Evolutionary conservation across 2,888 invertebrate species (phyloP).

Genomic region (Mimachlamys varia): DNA sequence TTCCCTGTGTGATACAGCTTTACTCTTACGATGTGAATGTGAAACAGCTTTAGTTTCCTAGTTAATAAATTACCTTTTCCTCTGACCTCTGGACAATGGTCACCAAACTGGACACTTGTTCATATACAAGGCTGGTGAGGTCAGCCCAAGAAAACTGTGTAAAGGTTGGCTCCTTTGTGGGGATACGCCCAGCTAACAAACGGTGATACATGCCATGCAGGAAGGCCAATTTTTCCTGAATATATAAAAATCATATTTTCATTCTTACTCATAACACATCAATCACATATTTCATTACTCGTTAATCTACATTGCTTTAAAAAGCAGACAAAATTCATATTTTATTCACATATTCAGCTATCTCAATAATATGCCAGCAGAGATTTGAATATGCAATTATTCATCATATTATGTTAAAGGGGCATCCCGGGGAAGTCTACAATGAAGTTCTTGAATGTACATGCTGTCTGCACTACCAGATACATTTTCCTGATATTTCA

Average conservation of each 20-base stretch:
- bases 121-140: constrained; percentile 73
- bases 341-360: too few species aligned
- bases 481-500: too few species aligned
- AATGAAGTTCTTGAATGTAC: too few species aligned
- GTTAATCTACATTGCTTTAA: too few species aligned
- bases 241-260: not conserved
- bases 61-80: constrained; percentile 68
- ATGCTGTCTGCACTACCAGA: too few species aligned
- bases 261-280: not conserved
- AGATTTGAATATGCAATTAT: too few species aligned
- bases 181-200: constrained; percentile 68
- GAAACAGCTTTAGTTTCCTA: not conserved
- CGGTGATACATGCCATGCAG: constrained; percentile 76
- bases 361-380: too few species aligned
- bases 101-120: constrained; percentile 73
- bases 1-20: too few species aligned
- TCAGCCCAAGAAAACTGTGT: constrained; percentile 75
- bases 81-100: constrained; percentile 67
- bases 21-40: not conserved
- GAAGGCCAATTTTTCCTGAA: constrained; percentile 73
- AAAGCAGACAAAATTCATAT: too few species aligned
- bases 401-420: too few species aligned
- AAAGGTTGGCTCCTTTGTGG: constrained; percentile 64
- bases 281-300: too few species aligned
- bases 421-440: too few species aligned